Evolutionary conservation across 2,113 vertebrate species (phyloP), one percentile per base, ranked within the genome.

Genomic region (Tichodroma muraria): DNA sequence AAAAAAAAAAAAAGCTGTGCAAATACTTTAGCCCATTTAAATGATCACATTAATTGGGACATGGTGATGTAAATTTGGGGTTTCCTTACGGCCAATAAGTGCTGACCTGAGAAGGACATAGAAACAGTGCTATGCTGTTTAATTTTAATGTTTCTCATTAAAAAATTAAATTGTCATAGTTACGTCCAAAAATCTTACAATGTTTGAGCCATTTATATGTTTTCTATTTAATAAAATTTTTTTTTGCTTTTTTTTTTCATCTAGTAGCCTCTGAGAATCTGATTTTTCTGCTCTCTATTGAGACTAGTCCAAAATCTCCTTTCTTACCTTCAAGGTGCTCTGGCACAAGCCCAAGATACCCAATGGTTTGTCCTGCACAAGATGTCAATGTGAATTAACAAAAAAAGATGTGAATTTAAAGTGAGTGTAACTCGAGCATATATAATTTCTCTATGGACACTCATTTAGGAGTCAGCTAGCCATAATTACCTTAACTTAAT

Each of bases 401-500:
- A 72, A 88, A 91, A 91, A 70, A 81, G 23, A 94, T 71, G 57
- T 54, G 70, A 91, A 89, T 87, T 85, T 91, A 76, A 91, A 87
- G 63, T 82, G 68, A 95, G 45, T 70, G 33, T 63, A 94, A 73
- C 64, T 93, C 2, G 0, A 70, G 38, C 54, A 80, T 77, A 31
- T n/a, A 28, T 80, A 73, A 92, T 85, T 85, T 94, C 95, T 94
- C 84, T n/a, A 16, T 19, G 42, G 89, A 94, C 54, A 54, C 71
- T 94, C 70, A 85, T 91, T 88, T 91, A 63, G 63, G 44, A 94
- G 79, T 88, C 85, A 91, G 93, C 79, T 91, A 68, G 85, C 68
- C 71, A 15, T 80, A 95, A 92, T 90, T 95, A 75, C 45, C 50
- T 85, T 88, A 66, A 84, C 52, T 91, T 90, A 96, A 97, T 95